Evolutionary conservation across 2,888 invertebrate genomes (phyloP), one percentile per base, ranked within the genome.

Genomic region (Crossocerus cetratus): DNA sequence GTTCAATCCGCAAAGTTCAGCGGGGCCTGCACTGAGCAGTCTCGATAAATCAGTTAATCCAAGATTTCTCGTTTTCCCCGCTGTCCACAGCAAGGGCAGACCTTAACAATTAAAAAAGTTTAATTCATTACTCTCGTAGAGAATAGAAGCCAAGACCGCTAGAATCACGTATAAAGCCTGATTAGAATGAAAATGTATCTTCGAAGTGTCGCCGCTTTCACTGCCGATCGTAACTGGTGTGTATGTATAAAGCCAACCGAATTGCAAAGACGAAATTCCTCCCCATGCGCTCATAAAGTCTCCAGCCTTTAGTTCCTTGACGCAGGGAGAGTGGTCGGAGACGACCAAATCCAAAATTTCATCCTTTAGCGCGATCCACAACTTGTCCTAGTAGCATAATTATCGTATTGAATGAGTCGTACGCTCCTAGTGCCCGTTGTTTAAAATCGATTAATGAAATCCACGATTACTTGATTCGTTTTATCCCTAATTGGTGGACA

Each of bases 201-300:
- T 85, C 77, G 8, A 32, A 32, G 1, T 8, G 32, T 3, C 8
- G 8, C 8, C 32, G 11, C 32, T 32, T 32, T 32, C 32, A 32
- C 32, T 32, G 16, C 49, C 16, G 16, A 14, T n/a, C 49, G 5
- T 13, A 49, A 49, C 4, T 49, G 16, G n/a, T 16, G 5, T 43
- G 43, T 43, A 43, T 13, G 43, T 49, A 49, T 16, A 49, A 49
- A n/a, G 14, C 49, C 14, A 49, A 49, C 49, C 49, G 49, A 95
- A 94, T 86, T 95, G 95, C 22, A 95, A 90, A 0, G 95, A 94
- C 0, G 94, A 93, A 72, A 95, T 94, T 58, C 95, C 95, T 42
- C 94, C 94, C 94, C 94, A 95, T 32, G 95, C 94, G 78, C 92
- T 92, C 70, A 94, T 85, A 83, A 94, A 95, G 83, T 94, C 92